Evolutionary conservation across 2,113 vertebrate species (phyloP).

Genomic region (Calyptommatus sinebrachiatus): DNA sequence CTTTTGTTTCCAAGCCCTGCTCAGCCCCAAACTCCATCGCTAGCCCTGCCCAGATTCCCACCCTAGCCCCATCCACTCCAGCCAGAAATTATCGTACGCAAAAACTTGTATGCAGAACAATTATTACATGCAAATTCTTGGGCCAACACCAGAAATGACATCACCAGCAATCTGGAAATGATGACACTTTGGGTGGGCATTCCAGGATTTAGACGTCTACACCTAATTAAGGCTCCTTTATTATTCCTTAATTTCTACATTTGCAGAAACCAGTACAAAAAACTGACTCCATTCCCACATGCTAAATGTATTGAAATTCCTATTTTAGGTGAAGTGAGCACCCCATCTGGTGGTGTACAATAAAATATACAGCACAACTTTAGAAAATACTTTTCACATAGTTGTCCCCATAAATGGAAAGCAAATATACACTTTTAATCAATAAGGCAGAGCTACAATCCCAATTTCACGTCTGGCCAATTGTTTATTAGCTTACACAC

Average conservation of each 20-base stretch:
- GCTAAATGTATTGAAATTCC: neutral
- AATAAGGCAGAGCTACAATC: neutral
- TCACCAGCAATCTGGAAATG: too few relatives aligned
- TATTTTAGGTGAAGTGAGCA: neutral
- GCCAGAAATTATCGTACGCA: too few relatives aligned
- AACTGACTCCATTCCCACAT: too few relatives aligned
- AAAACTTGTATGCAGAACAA: too few relatives aligned
- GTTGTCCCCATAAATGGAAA: neutral
- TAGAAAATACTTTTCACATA: neutral
- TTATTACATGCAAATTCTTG: too few relatives aligned
- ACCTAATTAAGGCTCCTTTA: too few relatives aligned
- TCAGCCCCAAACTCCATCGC: too few relatives aligned
- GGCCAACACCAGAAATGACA: too few relatives aligned
- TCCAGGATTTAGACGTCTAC: neutral
- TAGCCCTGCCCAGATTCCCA: too few relatives aligned
- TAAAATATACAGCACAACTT: neutral
- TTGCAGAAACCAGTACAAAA: neutral
- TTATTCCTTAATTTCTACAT: neutral
- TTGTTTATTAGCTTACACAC: neutral
- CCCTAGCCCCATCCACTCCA: too few relatives aligned
- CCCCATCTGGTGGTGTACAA: neutral
- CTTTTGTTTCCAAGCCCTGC: too few relatives aligned
- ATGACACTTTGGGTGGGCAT: too few relatives aligned
- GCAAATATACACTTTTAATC: neutral
- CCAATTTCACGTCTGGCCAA: neutral